These are phyloP conservation scores for Ophiodon elongatus DNA, from an alignment of 2,113 vertebrate species.

Conservation along the genomic window DNA sequence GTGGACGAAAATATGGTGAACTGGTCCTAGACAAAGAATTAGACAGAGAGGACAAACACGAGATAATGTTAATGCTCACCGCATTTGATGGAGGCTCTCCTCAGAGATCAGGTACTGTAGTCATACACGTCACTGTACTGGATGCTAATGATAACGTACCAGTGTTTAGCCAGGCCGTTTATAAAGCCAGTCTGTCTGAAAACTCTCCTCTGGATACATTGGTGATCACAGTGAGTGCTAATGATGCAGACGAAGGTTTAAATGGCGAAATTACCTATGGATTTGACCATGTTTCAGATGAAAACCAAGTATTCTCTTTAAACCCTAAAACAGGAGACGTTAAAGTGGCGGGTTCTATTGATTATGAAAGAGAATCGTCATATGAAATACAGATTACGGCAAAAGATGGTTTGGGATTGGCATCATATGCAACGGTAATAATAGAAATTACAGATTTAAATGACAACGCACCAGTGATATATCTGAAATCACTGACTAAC, in stretches of 20 bases:
- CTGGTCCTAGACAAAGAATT: slow-evolving; percentile 70
- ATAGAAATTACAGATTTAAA: not conserved
- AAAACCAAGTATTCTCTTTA: slow-evolving; percentile 66
- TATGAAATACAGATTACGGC: not conserved
- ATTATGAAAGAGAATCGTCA: not conserved
- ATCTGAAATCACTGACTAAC: not conserved
- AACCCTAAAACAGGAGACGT: not conserved
- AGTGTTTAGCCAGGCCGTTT: slow-evolving; percentile 69
- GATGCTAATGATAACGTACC: slow-evolving; percentile 81
- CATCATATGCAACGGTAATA: fast-evolving
- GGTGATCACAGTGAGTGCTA: slow-evolving; percentile 79
- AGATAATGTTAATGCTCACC: slow-evolving; percentile 41
- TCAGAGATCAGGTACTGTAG: slow-evolving; percentile 69
- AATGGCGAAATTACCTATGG: slow-evolving; percentile 79
- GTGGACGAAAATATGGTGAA: slow-evolving; percentile 74
- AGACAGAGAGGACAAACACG: slow-evolving; percentile 53
- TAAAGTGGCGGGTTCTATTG: not conserved
- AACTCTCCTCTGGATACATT: slow-evolving; percentile 46
- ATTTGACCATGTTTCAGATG: slow-evolving; percentile 75
- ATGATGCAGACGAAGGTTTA: slow-evolving; percentile 81
- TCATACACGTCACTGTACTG: slow-evolving; percentile 69
- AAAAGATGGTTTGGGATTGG: not conserved
- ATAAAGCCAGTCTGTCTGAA: slow-evolving; percentile 67
- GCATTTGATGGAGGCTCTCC: slow-evolving; percentile 77
- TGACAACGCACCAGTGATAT: not conserved